Evolutionary conservation across 2,113 vertebrate genomes (phyloP).

Genomic region (Colius striatus): DNA sequence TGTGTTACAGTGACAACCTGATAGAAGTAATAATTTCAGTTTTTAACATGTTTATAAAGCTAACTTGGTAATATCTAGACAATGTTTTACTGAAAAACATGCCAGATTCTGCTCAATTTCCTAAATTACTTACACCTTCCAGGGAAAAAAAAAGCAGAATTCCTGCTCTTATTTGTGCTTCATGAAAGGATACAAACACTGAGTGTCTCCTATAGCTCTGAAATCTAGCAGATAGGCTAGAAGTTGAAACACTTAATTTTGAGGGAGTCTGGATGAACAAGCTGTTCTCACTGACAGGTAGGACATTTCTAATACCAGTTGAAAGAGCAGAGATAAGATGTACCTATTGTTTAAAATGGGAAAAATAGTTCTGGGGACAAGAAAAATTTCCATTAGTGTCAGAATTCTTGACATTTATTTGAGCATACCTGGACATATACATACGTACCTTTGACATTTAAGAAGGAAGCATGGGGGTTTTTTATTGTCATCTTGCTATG

Average conservation of each 20-base stretch:
- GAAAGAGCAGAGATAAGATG: neutral
- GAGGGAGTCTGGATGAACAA: neutral
- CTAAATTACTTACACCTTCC: neutral
- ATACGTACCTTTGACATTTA: neutral
- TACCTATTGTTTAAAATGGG: neutral
- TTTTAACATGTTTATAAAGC: neutral
- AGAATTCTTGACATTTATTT: neutral
- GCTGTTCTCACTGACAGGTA: neutral
- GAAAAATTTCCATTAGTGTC: neutral
- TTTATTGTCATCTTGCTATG: neutral
- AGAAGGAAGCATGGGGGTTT: neutral
- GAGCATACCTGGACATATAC: neutral
- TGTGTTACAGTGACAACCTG: neutral
- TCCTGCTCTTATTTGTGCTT: neutral
- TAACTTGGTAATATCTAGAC: neutral
- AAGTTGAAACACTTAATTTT: neutral
- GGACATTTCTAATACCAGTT: neutral
- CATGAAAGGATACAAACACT: neutral
- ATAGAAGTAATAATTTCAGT: neutral
- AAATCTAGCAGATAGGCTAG: neutral
- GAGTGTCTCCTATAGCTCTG: neutral
- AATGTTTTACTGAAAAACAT: neutral
- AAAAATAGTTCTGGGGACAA: neutral
- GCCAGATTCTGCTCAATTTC: neutral
- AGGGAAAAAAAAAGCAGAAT: neutral